A percentile compares a stretch with the other conserved stretches of the same genome.
Conservation (phyloP, 2,113 vertebrate genomes). For the Sisor rabdophorus region DNA sequence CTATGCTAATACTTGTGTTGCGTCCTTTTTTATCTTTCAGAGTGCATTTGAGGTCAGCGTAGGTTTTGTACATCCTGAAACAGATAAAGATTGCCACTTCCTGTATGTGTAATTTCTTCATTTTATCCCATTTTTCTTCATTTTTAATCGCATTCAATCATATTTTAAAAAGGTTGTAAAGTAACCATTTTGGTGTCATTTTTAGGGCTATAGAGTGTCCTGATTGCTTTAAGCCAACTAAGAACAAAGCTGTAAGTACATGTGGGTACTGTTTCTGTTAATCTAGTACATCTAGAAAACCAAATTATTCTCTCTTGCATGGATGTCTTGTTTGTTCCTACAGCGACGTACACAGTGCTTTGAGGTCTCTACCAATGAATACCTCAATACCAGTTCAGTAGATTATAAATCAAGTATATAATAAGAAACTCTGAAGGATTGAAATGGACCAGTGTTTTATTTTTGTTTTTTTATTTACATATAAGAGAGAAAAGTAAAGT, state of each 20-base stretch:
- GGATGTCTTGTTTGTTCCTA: too few relatives aligned
- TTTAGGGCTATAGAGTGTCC: constrained; percentile 77
- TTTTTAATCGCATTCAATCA: neutral
- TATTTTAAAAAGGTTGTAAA: neutral
- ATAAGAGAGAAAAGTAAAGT: too few relatives aligned
- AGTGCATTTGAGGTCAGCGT: constrained; percentile 88
- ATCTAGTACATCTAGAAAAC: too few relatives aligned
- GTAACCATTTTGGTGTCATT: neutral
- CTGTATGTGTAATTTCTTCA: constrained; percentile 76
- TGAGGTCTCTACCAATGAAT: too few relatives aligned
- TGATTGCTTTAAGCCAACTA: constrained; percentile 88
- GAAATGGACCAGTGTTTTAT: too few relatives aligned
- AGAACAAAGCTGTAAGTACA: constrained; percentile 87
- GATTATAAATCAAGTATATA: too few relatives aligned
- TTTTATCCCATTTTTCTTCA: neutral
- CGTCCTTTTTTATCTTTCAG: constrained; percentile 61
- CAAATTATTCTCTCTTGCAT: too few relatives aligned
- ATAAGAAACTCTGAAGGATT: too few relatives aligned
- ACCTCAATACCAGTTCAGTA: too few relatives aligned
- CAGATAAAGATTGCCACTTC: constrained; percentile 89
- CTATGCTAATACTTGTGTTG: neutral
- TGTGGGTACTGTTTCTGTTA: neutral
- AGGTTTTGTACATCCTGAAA: constrained; percentile 86
- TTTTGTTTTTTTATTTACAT: too few relatives aligned
- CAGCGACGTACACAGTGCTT: too few relatives aligned